Base-by-base conservation (phyloP, 2,797 vertebrate species). In the Semaprochilodus insignis region DNA sequence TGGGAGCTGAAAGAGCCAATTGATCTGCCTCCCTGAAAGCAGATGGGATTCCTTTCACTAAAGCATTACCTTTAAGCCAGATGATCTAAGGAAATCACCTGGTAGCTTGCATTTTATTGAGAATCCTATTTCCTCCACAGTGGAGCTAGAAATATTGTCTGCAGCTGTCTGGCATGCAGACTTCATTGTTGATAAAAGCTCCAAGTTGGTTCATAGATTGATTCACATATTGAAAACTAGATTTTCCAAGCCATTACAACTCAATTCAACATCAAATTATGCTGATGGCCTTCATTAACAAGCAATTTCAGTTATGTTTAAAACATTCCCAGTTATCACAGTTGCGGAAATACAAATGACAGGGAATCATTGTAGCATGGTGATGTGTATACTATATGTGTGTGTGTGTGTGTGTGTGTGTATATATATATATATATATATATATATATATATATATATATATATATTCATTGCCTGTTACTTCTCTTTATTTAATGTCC, bases 211-310 rank as follows among this genome's bases (percentile, higher is more conserved):
- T 65, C 62, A n/a, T 65, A 65, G 62, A 31, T 65, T 31, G 31
- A 34, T 66, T 17, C 44, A 2, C 10, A 10, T 66, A 34, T 36
- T 66, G 25, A 31, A 66, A 66, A 31, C 62, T 27, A 65, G 62
- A 65, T 65, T 65, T 65, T 65, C 63, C 27, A 66, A 66, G 63
- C n/a, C 19, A 40, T 70, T 21, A 48, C 34, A 69, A 44, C 66
- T 19, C 66, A 44, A 48, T 21, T 70, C 19, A 70, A 21, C 40
- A 70, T 70, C 36, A 70, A 44, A 70, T 48, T 21, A 48, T 70
- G 36, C 23, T 23, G 34, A 48, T 70, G 36, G 34, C 66, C 66
- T 70, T 34, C 31, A 16, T 70, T 34, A n/a, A n/a, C 36, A 40
- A n/a, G 1, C 17, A 40, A 48, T n/a, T 23, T 21, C 11, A 44